Percentiles rank a stretch among this genome's conserved stretches.
Conservation (phyloP, 2,113 vertebrate genomes). For the Lamprologus speciosus region DNA sequence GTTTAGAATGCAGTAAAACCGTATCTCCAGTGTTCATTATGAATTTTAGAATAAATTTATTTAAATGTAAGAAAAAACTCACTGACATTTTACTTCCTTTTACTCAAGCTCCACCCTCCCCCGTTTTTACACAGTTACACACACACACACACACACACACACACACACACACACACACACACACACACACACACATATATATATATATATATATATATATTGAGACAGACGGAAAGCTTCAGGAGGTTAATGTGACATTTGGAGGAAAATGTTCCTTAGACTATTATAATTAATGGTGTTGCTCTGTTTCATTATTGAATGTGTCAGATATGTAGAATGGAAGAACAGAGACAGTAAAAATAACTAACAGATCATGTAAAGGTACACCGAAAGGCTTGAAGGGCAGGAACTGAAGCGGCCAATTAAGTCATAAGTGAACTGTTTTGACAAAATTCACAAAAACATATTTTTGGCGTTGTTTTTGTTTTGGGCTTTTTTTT, state of each 20-base stretch:
- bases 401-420: not conserved
- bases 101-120: not conserved
- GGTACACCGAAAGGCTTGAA: not conserved
- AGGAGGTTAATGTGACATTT: not conserved
- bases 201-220: not conserved
- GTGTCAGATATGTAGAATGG: not conserved
- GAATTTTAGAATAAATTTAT: not conserved
- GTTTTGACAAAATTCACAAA: not conserved
- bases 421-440: not conserved
- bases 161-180: no score
- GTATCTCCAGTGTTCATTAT: not conserved
- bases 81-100: not conserved
- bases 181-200: not conserved
- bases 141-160: not conserved
- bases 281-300: not conserved
- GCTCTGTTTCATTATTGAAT: not conserved
- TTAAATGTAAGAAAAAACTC: not conserved
- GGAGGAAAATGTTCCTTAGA: not conserved
- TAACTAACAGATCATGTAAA: not conserved
- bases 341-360: not conserved
- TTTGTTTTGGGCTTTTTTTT: not conserved
- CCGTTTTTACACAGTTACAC: not conserved
- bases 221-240: not conserved
- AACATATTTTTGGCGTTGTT: not conserved
- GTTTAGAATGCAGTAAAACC: not conserved